Base-by-base conservation (phyloP, 2,113 vertebrate genomes). In the Gadus macrocephalus region DNA sequence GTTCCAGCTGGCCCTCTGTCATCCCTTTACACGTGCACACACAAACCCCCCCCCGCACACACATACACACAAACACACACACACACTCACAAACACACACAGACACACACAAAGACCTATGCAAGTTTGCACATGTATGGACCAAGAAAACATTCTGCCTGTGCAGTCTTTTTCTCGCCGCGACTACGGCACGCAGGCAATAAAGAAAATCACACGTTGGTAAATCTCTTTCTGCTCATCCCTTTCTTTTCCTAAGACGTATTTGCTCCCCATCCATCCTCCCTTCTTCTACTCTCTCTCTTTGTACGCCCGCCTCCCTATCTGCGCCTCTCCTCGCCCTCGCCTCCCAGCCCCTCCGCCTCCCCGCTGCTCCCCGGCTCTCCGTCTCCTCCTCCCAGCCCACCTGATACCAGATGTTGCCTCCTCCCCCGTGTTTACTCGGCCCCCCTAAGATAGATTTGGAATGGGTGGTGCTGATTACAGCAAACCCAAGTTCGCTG, bases 1-100 rank as follows among this genome's bases (percentile, higher is more conserved):
- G 67, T 77, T 81, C 85, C 85, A 76, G 73, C 80, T 85, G 89
- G 86, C 83, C 73, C 71, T 22, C 72, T 83, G 85, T 90, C 83
- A 75, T 67, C 76, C 81, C 76, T 81, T 83, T 78, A 73, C 81
- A 86, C 73, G 72, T 78, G 85, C 80, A 35, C 80, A 81, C 16
- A 2, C 78, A 59, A 49, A 64, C 67, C 64, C 69, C 69, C 17
- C 63, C 78, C 67, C 64, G 28, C 22, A 58, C 67, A 81, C 68
- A 66, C 74, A 64, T 53, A 66, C 53, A 71, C 28, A 73, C 76
- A 72, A 66, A 71, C 65, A 73, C 53, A 60, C 64, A 65, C 17
- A 59, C 56, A 64, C 67, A 67, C 69, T 69, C 17, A 64, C 78
- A 69, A 64, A 31, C 22, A 58, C 67, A 81, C 68, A 66, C 74